Conservation (phyloP, 2,113 vertebrate genomes). For the Leucosticte australis region DNA sequence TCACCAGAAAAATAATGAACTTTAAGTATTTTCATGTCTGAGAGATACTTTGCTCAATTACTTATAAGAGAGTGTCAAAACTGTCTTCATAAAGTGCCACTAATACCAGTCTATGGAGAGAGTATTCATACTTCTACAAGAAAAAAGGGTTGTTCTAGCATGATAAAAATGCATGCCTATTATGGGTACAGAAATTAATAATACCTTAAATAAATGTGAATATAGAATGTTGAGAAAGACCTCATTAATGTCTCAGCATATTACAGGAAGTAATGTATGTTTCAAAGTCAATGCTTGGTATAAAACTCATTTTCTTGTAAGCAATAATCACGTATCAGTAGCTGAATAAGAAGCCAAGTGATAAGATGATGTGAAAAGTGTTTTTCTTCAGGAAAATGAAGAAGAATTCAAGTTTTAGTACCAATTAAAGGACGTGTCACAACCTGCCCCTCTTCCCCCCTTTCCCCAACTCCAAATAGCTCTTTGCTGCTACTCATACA, state of each 20-base stretch:
- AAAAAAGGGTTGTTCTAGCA: constrained; percentile 26
- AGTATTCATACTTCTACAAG: constrained; percentile 10
- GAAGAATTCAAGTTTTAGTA: neutral
- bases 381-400: neutral
- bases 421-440: neutral
- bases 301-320: constrained; percentile 2
- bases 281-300: neutral
- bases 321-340: neutral
- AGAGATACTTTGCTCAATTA: neutral
- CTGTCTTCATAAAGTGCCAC: neutral
- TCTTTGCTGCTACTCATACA: neutral
- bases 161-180: neutral
- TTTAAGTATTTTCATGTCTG: neutral
- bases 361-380: neutral
- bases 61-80: neutral
- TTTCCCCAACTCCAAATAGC: neutral
- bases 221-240: neutral
- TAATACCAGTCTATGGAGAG: neutral
- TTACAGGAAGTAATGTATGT: neutral
- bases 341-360: neutral
- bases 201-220: neutral
- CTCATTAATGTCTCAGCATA: neutral
- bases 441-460: neutral
- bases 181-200: neutral
- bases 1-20: neutral